A percentile compares a stretch with the other conserved stretches of the same genome.
phyloP scores from a whole-genome alignment of 2,113 vertebrate genomes.

The Protomyctophum bolini region DNA sequence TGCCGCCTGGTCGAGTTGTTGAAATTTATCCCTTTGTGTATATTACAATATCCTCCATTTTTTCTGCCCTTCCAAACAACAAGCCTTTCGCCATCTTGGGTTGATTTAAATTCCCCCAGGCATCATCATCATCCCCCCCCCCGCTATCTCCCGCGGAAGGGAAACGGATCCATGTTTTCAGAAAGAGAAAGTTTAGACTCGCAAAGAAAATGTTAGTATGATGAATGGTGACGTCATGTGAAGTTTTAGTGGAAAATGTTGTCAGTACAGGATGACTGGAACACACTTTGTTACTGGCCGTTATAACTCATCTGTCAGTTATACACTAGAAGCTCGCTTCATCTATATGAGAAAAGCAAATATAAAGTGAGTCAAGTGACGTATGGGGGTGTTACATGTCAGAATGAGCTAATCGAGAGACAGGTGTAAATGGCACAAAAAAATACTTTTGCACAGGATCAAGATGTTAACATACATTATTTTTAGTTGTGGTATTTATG shows the following conservation, averaged over 20 bases:
- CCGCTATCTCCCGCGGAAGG: constrained; percentile 38
- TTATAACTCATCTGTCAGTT: not conserved
- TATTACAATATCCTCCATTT: constrained; percentile 99
- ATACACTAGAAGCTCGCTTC: constrained; percentile 6
- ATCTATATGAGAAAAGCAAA: constrained; percentile 7
- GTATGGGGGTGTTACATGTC: constrained; percentile 1
- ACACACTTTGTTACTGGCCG: constrained; percentile 7
- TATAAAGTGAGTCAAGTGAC: constrained; percentile 41
- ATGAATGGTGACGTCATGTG: constrained; percentile 79
- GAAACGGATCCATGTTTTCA: constrained; percentile 71
- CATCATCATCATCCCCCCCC: constrained; percentile 42
- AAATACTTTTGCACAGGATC: not conserved
- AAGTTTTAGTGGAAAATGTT: constrained; percentile 76
- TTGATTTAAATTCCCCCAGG: constrained; percentile 85
- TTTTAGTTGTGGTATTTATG: constrained; percentile 13
- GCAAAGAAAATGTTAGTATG: constrained; percentile 65
- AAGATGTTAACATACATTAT: too few species aligned
- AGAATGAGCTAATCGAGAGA: constrained; percentile 8
- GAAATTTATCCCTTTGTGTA: constrained; percentile 99
- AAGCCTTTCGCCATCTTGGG: constrained; percentile 99
- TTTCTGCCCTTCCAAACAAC: constrained; percentile 95
- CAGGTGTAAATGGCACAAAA: constrained; percentile 35
- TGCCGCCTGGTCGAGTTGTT: constrained; percentile 86
- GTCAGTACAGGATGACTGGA: constrained; percentile 38
- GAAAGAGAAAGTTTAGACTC: constrained; percentile 79